Percentiles rank a stretch among this genome's conserved stretches.
Evolutionary conservation across 37 sponge, comb jelly and placozoan species (phyloP).

Genomic region (Crambe crambe): DNA sequence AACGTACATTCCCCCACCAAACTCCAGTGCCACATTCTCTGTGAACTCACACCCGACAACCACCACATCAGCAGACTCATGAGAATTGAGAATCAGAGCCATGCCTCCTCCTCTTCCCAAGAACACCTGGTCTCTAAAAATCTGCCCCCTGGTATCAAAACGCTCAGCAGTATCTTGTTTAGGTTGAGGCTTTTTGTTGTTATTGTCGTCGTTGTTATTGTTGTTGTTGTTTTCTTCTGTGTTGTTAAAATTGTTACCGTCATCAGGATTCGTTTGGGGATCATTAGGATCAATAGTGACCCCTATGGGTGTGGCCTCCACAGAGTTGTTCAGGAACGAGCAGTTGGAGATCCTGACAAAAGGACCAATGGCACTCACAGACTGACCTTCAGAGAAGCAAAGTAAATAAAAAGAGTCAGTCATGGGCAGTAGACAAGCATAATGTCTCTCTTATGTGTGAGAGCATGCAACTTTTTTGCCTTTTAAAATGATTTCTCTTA

Average conservation of each 20-base stretch:
- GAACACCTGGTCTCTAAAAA: not conserved
- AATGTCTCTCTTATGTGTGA: too few relatives aligned
- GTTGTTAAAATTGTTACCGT: not conserved
- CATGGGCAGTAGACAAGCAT: too few relatives aligned
- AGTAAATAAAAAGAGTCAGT: not conserved
- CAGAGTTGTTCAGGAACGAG: constrained; percentile 39
- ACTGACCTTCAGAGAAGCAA: too few relatives aligned
- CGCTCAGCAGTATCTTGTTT: not conserved
- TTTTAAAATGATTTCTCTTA: too few relatives aligned
- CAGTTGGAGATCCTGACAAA: constrained; percentile 10
- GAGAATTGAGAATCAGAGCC: constrained; percentile 27
- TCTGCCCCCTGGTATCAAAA: constrained; percentile 10
- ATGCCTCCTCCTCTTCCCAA: constrained; percentile 45
- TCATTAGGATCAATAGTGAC: not conserved
- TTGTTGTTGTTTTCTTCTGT: not conserved
- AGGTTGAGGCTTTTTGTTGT: not conserved
- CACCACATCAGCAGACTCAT: not conserved
- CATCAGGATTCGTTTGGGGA: too few relatives aligned
- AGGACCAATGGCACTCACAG: not conserved
- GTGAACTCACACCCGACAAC: constrained; percentile 20
- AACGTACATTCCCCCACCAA: constrained; percentile 64
- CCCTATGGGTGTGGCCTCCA: not conserved
- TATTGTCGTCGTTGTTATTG: not conserved
- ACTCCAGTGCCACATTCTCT: constrained; percentile 36
- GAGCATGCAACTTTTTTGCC: too few relatives aligned